Evolutionary conservation across 2,113 vertebrate genomes (phyloP).

Genomic region (Oncorhynchus masou): DNA sequence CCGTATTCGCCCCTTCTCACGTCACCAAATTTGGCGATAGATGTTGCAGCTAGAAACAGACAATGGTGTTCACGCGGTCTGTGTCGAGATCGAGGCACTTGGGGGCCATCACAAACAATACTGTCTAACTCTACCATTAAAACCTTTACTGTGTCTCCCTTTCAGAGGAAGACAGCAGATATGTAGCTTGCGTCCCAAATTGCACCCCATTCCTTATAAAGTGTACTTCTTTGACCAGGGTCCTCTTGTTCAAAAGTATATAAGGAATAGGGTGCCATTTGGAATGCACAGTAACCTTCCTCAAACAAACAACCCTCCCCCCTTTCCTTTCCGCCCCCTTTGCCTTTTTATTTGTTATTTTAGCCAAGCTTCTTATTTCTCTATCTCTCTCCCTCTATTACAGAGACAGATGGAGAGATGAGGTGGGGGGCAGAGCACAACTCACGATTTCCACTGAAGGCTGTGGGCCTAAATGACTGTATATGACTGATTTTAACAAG

Average conservation of each 20-base stretch:
- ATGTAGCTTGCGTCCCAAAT: neutral
- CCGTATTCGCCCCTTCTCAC: neutral
- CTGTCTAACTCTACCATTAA: neutral
- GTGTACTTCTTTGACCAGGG: too few relatives aligned
- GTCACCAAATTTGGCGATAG: neutral
- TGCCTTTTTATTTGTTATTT: neutral
- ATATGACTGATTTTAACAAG: too few relatives aligned
- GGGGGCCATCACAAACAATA: neutral
- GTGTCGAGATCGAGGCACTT: neutral
- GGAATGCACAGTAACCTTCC: too few relatives aligned
- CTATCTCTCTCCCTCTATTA: neutral
- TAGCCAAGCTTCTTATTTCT: neutral
- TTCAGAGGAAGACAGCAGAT: neutral
- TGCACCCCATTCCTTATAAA: too few relatives aligned
- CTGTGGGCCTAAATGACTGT: too few relatives aligned
- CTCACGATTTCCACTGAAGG: too few relatives aligned
- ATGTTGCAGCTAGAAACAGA: neutral
- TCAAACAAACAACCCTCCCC: neutral
- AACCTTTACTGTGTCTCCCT: neutral
- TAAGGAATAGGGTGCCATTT: too few relatives aligned
- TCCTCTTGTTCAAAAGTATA: too few relatives aligned
- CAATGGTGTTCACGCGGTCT: neutral
- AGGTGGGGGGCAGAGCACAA: too few relatives aligned
- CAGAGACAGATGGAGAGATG: too few relatives aligned
- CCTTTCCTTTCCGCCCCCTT: neutral